A percentile compares a stretch with the other conserved stretches of the same genome.
These are phyloP conservation scores for Nymphalis urticae DNA, from an alignment of 2,888 invertebrate species.

Conservation along the genomic window DNA sequence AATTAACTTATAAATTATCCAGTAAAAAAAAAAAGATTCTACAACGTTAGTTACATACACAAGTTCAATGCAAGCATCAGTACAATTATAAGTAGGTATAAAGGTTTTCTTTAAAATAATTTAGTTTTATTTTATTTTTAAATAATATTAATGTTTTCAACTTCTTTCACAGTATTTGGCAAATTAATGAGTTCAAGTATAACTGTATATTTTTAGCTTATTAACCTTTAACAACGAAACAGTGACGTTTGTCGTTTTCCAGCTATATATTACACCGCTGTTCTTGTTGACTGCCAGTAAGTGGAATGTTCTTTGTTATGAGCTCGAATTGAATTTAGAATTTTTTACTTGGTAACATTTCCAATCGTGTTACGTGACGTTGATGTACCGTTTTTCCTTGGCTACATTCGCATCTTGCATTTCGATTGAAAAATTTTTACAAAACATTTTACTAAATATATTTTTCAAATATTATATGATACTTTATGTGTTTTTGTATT, in stretches of 20 bases:
- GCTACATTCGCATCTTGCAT: neutral
- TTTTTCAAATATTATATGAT: neutral
- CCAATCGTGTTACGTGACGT: neutral
- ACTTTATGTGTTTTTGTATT: neutral
- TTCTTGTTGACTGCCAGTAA: constrained; percentile 26
- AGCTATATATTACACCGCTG: constrained; percentile 23
- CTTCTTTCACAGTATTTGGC: neutral
- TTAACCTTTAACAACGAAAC: constrained; percentile 22
- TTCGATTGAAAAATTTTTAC: neutral
- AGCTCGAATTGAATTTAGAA: constrained; percentile 19
- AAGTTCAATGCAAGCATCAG: too few species aligned
- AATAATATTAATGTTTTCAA: too few species aligned
- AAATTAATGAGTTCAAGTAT: neutral
- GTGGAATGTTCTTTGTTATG: constrained; percentile 28
- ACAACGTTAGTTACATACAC: too few species aligned
- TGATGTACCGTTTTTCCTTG: neutral
- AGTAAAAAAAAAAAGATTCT: too few species aligned
- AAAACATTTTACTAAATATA: neutral
- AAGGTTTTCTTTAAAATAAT: too few species aligned
- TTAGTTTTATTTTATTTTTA: too few species aligned
- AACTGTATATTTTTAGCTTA: constrained; percentile 18
- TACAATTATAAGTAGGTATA: too few species aligned
- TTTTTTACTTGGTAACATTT: constrained; percentile 21
- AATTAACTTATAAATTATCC: too few species aligned
- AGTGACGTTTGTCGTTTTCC: constrained; percentile 25